Percentiles rank a stretch among this genome's conserved stretches.
phyloP scores from a whole-genome alignment of 2,113 vertebrate species.

The Desmodus rotundus region DNA sequence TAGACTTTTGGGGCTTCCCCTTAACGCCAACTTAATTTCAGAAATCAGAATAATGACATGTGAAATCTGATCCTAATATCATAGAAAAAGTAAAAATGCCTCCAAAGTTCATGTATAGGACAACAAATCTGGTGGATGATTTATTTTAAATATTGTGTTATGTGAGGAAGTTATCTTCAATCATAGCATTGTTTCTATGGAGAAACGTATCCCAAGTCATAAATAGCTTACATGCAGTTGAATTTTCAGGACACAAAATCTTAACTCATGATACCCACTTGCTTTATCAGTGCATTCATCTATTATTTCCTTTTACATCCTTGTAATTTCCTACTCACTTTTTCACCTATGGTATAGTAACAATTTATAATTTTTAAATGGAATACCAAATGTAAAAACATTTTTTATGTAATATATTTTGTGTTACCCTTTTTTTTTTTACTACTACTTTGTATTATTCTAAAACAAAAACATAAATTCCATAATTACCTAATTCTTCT shows the following conservation, averaged over 20 bases:
- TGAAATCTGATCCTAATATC: not conserved
- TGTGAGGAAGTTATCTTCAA: not conserved
- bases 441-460: not conserved
- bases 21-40: not conserved
- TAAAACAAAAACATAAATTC: not conserved
- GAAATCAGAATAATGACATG: not conserved
- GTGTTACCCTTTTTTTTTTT: not conserved
- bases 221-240: not conserved
- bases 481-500: not conserved
- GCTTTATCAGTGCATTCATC: not conserved
- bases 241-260: not conserved
- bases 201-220: not conserved
- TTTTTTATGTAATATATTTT: not conserved
- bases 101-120: not conserved
- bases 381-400: not conserved
- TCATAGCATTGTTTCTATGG: not conserved
- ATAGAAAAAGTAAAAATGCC: not conserved
- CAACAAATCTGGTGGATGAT: not conserved
- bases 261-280: not conserved
- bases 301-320: not conserved
- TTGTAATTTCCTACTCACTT: not conserved
- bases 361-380: not conserved
- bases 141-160: not conserved
- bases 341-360: not conserved
- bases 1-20: too few relatives aligned